Evolutionary conservation across 2,113 vertebrate genomes (phyloP), one percentile per base, ranked within the genome.

Genomic region (Platysteira castanea): DNA sequence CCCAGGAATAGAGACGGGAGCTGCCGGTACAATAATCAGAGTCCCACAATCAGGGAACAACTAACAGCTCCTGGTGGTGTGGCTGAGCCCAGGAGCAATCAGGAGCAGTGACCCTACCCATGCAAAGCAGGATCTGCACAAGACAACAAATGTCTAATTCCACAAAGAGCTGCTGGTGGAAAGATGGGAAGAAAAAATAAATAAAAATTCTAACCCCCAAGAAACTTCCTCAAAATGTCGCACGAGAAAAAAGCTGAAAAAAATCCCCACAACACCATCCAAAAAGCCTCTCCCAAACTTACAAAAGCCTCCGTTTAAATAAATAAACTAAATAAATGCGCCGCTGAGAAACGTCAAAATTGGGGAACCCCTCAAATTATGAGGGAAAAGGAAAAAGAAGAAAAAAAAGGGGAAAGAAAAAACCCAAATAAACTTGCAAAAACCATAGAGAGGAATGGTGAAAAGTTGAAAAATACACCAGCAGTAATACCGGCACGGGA

Each of bases 71-170:
- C 49, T n/a, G 6, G 6, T 1, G 23, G 17, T 37, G 47, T 26
- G 18, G 42, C 28, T 63, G 33, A 44, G 15, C 23, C 37, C 67
- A 30, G 44, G 11, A 86, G 21, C 44, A 71, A 41, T 2, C 3
- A 2, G 11, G 50, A 46, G 28, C 21, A 33, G 33, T 4, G 26
- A 77, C 2, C 22, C 28, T 4, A 31, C 5, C 21, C 21, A 6
- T 0, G 2, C 42, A 80, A 60, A 87, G 41, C 63, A 87, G 57
- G 64, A 60, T 9, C 30, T 3, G 1, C 3, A 3, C 0, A 0
- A 54, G 37, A 54, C 49, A 22, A 57, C 26, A 23, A n/a, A 46
- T 7, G 19, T 30, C 11, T 24, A 64, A 47, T 35, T 41, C 64
- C 41, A 50, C 20, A 39, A 27, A 31, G 21, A 80, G 13, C 31